Evolutionary conservation across 2,797 vertebrate genomes (phyloP).

Genomic region (Champsocephalus gunnari): DNA sequence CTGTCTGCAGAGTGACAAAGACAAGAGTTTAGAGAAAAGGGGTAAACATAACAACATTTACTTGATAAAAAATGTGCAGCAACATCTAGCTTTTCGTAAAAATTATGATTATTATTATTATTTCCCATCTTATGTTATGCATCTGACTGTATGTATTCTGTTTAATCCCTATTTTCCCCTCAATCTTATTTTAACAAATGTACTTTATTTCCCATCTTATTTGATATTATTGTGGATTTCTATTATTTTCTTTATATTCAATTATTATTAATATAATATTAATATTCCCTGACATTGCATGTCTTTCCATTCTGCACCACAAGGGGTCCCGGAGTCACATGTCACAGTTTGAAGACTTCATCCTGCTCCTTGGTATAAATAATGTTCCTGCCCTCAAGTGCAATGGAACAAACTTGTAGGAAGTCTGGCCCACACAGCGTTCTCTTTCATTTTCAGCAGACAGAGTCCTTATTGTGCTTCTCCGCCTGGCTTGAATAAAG

Average conservation of each 20-base stretch:
- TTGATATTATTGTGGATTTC: too few species aligned
- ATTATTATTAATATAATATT: too few species aligned
- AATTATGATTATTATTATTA: too few species aligned
- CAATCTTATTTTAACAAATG: too few species aligned
- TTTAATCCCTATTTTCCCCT: too few species aligned
- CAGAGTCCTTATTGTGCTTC: slow-evolving; percentile 57
- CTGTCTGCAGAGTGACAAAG: slow-evolving; percentile 84
- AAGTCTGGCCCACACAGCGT: slow-evolving; percentile 41
- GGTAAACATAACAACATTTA: too few species aligned
- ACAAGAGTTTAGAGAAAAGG: not conserved
- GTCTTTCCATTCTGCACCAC: slow-evolving; percentile 56
- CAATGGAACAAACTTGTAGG: slow-evolving; percentile 52
- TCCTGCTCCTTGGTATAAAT: slow-evolving; percentile 23
- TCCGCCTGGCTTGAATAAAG: slow-evolving; percentile 51
- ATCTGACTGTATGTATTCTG: too few species aligned
- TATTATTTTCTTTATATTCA: too few species aligned
- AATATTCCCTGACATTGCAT: not conserved
- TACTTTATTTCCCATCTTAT: too few species aligned
- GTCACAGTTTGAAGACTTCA: slow-evolving; percentile 26
- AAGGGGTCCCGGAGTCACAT: slow-evolving; percentile 52
- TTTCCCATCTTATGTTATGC: too few species aligned
- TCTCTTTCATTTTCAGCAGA: slow-evolving; percentile 51
- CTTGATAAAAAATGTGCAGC: not conserved
- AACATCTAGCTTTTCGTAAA: too few species aligned
- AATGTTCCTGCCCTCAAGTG: slow-evolving; percentile 38